A percentile compares a stretch with the other conserved stretches of the same genome.
These are phyloP conservation scores for Heliconius himera DNA, from an alignment of 1,140 invertebrate species.

Conservation along the genomic window DNA sequence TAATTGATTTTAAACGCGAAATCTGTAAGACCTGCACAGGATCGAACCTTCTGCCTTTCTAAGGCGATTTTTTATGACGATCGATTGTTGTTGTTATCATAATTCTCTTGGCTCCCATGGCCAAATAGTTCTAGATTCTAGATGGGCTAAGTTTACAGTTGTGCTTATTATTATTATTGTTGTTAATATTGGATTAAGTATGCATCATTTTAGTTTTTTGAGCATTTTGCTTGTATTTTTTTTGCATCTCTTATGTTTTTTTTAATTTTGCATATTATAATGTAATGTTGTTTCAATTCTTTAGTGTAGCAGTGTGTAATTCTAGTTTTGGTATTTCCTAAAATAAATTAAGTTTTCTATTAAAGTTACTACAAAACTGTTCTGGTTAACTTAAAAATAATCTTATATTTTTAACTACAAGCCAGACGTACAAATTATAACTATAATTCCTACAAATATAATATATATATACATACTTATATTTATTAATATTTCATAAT, in stretches of 20 bases:
- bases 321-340: neutral
- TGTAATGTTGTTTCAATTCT: neutral
- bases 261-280: neutral
- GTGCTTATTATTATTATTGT: neutral
- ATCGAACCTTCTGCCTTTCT: conserved; percentile 85
- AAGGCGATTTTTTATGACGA: conserved; percentile 87
- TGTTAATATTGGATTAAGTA: neutral
- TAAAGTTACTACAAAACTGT: neutral
- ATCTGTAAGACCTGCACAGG: conserved; percentile 79
- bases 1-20: conserved; percentile 63
- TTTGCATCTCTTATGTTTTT: neutral
- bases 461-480: neutral
- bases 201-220: neutral
- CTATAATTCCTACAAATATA: neutral
- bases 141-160: conserved; percentile 59
- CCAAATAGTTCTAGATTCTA: conserved; percentile 68
- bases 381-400: neutral
- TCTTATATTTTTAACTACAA: neutral
- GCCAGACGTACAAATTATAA: neutral
- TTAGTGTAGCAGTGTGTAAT: neutral
- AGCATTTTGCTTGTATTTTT: neutral
- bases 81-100: conserved; percentile 40
- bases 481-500: neutral
- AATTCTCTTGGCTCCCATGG: conserved; percentile 44
- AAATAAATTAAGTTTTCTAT: neutral